Percentiles rank a stretch among this genome's conserved stretches.
phyloP scores from a whole-genome alignment of 2,797 vertebrate species.

The Mormyrus hasselquistii region DNA sequence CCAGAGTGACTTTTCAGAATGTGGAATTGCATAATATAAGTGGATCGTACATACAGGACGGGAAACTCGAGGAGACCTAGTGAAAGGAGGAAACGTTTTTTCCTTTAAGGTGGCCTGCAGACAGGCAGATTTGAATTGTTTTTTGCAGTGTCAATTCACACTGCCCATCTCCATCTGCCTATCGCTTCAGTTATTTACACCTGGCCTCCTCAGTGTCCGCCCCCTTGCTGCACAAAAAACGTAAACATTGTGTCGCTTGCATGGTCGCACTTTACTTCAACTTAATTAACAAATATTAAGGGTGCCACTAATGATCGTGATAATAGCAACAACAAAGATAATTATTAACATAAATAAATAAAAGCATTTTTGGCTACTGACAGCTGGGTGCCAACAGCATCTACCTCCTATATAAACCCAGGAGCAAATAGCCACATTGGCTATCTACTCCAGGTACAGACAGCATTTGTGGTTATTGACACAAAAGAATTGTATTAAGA shows the following conservation, averaged over 20 bases:
- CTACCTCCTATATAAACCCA: background rate
- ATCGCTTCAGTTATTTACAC: background rate
- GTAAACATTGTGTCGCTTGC: background rate
- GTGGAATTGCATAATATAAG: background rate
- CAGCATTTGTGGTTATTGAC: background rate
- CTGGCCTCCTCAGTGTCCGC: background rate
- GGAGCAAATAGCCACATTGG: background rate
- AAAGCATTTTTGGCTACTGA: background rate
- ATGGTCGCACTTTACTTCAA: background rate
- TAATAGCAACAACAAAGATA: background rate
- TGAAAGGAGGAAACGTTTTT: background rate
- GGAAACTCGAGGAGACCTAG: background rate
- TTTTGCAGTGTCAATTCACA: background rate
- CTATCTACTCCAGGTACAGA: background rate
- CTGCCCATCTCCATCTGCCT: background rate
- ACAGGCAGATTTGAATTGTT: background rate
- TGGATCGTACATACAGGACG: background rate
- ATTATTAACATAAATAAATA: no score
- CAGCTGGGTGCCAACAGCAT: background rate
- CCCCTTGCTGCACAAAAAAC: background rate
- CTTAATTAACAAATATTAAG: background rate
- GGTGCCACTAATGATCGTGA: background rate
- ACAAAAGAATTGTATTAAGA: background rate
- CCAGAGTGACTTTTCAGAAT: background rate
- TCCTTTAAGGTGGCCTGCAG: background rate